Evolutionary conservation across 2,797 vertebrate genomes (phyloP), one percentile per base, ranked within the genome.

Genomic region (Decapterus maruadsi): DNA sequence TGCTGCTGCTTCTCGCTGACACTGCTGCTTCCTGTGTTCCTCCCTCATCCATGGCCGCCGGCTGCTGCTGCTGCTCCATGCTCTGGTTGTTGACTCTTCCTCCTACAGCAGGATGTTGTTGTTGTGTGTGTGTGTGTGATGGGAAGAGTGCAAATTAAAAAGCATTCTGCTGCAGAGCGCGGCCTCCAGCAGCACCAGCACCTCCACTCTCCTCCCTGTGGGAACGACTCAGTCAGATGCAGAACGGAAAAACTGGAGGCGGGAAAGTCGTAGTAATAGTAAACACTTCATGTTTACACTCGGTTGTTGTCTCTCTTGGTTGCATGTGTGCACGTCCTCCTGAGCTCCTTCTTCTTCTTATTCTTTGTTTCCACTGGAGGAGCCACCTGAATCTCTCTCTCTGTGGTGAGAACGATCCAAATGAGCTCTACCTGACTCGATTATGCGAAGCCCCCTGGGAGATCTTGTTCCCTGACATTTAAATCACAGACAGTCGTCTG

Each of bases 371-470:
- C 70, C 11, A 59, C 36, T 45, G 71, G 11, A 48, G 46, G 46
- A 62, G n/a, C 38, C 66, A 38, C 50, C n/a, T 42, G 64, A 79
- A 56, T 12, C 53, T 40, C 45, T 65, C 43, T 42, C 53, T 65
- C 43, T 40, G 75, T 69, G 67, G 79, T 83, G 55, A 76, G 26
- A 68, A 40, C 0, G 17, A 78, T 60, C 62, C 56, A 73, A 63
- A 80, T 65, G 10, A 78, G 64, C 58, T 77, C 60, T 56, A 54
- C 60, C 45, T 72, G 68, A 81, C 80, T 74, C 67, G 68, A 85
- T 83, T 80, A 66, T 65, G 34, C 66, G n/a, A 50, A 36, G 8
- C 26, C 57, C 55, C 4, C 68, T 48, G 55, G 53, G 69, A 66
- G 69, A 65, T 50, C 29, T 53, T 65, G n/a, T 73, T 55, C 31